These are phyloP conservation scores for Staurois parvus DNA, from an alignment of 2,797 vertebrate genomes.

Conservation along the genomic window DNA sequence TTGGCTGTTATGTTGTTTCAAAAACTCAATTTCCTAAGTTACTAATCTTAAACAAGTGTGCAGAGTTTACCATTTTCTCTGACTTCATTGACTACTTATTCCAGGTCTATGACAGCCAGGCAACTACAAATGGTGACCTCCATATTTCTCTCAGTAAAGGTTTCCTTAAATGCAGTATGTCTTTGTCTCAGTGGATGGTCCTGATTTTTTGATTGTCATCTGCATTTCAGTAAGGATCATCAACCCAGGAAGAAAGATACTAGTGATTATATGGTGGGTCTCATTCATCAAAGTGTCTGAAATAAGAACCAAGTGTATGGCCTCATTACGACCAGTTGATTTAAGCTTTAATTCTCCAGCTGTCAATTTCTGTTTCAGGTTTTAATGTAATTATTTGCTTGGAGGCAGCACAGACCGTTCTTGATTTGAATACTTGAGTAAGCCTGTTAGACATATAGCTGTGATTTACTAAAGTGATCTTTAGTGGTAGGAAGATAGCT, in stretches of 20 bases:
- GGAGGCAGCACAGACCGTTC: not conserved
- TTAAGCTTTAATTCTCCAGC: not conserved
- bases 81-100: no score
- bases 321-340: not conserved
- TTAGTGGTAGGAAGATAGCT: not conserved
- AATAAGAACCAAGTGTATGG: not conserved
- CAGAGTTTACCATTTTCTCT: no score
- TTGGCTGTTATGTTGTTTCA: no score
- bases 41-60: no score
- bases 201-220: no score
- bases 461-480: not conserved
- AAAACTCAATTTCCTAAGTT: no score
- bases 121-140: no score
- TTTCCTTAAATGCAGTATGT: no score
- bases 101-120: no score
- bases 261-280: no score
- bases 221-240: not conserved
- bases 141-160: no score
- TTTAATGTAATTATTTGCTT: not conserved
- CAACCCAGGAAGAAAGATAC: not conserved
- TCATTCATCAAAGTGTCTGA: not conserved
- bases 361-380: not conserved
- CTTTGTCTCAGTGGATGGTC: no score
- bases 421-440: not conserved
- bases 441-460: not conserved